Evolutionary conservation across 2,797 vertebrate genomes (phyloP).

Genomic region (Hozukius guyotensis): DNA sequence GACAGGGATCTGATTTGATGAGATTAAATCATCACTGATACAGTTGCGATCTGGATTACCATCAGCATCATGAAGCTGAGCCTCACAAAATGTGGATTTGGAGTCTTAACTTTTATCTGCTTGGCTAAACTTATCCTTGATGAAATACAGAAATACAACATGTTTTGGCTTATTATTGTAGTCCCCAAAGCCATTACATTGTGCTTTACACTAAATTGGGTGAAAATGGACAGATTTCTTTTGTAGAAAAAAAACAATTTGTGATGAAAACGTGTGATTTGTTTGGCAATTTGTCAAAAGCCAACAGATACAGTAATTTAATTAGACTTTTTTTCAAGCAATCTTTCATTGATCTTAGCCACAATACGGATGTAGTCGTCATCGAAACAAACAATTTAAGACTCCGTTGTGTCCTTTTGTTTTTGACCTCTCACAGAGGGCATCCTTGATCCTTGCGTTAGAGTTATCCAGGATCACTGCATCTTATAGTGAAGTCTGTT

Average conservation of each 20-base stretch:
- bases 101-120: constrained; percentile 20
- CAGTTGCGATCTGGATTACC: constrained; percentile 60
- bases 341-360: background rate
- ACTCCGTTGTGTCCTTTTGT: background rate
- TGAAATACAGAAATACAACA: background rate
- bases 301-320: background rate
- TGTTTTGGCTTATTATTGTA: background rate
- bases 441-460: background rate
- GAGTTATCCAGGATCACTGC: background rate
- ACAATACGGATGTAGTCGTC: background rate
- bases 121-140: background rate
- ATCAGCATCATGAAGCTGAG: constrained; percentile 19
- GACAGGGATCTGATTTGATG: constrained; percentile 46
- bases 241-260: background rate
- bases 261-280: background rate
- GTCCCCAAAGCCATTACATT: background rate
- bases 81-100: constrained; percentile 38
- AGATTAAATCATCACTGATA: constrained; percentile 52
- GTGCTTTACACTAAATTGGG: background rate
- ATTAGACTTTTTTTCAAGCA: background rate
- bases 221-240: background rate
- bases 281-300: background rate
- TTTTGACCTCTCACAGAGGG: background rate
- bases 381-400: background rate
- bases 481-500: background rate